These are phyloP conservation scores for Heliconius hewitsoni DNA, from an alignment of 1,140 invertebrate genomes.

Conservation along the genomic window DNA sequence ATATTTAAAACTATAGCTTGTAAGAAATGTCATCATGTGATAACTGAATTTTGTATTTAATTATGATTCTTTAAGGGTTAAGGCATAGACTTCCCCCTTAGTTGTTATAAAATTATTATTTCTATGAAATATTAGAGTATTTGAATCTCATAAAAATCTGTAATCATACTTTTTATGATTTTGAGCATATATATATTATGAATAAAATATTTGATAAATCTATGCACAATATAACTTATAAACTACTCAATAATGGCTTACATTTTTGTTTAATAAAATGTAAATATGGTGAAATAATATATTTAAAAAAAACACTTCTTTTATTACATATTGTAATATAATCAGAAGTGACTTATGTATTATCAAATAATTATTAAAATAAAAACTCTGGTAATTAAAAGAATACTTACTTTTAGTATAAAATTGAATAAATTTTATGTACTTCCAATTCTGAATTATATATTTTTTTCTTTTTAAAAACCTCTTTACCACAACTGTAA, in stretches of 20 bases:
- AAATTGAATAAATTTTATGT: background rate
- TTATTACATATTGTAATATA: too few species aligned
- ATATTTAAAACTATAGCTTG: background rate
- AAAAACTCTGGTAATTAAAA: background rate
- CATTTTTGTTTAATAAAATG: background rate
- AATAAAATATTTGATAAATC: background rate
- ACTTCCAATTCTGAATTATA: background rate
- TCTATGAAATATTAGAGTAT: conserved; percentile 7
- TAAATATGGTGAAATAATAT: too few species aligned
- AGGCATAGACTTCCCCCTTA: background rate
- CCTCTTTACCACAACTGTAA: conserved; percentile 2
- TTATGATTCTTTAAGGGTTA: background rate
- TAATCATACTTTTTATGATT: background rate
- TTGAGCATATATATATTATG: too few species aligned
- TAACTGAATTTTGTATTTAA: background rate
- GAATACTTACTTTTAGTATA: too few species aligned
- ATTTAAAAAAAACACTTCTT: too few species aligned
- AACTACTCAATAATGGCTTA: background rate
- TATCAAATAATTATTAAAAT: too few species aligned
- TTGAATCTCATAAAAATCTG: background rate
- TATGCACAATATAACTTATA: background rate
- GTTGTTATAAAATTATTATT: conserved; percentile 7
- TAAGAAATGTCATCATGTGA: conserved; percentile 10
- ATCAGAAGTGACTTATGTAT: too few species aligned
- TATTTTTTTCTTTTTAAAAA: background rate